Conservation (phyloP, 1,140 invertebrate species). For the Phortica variegata region DNA sequence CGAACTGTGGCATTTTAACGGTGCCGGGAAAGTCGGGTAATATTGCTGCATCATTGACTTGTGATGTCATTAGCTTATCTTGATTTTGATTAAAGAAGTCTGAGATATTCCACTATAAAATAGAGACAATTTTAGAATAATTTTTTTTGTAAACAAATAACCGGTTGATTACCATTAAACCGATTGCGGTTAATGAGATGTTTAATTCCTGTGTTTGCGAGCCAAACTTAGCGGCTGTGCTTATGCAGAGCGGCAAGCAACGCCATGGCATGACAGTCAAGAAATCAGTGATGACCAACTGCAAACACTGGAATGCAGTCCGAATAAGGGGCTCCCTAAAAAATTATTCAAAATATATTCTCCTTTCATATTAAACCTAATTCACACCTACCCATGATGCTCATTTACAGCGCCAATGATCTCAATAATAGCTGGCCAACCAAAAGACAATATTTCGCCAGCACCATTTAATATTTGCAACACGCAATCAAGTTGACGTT, state of each 20-base stretch:
- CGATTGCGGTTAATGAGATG: constrained; percentile 96
- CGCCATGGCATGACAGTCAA: constrained; percentile 83
- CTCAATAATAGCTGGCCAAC: constrained; percentile 91
- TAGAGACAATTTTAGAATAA: neutral
- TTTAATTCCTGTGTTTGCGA: constrained; percentile 96
- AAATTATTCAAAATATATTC: constrained; percentile 22
- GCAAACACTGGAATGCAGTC: constrained; percentile 93
- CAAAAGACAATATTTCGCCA: constrained; percentile 86
- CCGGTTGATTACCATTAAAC: constrained; percentile 75
- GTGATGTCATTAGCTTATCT: constrained; percentile 75
- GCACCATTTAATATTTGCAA: constrained; percentile 89
- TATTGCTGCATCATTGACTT: constrained; percentile 70
- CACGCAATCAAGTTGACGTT: constrained; percentile 93
- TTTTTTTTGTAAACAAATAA: too few relatives aligned
- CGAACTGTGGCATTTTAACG: constrained; percentile 84
- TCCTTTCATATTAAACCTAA: constrained; percentile 1
- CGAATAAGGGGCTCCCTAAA: constrained; percentile 86
- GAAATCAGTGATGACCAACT: constrained; percentile 96
- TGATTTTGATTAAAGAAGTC: constrained; percentile 96
- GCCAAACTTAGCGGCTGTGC: constrained; percentile 94
- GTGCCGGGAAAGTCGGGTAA: constrained; percentile 82
- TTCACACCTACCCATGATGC: constrained; percentile 75
- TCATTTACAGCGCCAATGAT: constrained; percentile 93
- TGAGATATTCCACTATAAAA: constrained; percentile 91
- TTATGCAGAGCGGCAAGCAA: constrained; percentile 86